These are phyloP conservation scores for Pantherophis vulpinus DNA, from an alignment of 2,797 vertebrate genomes.

Conservation along the genomic window DNA sequence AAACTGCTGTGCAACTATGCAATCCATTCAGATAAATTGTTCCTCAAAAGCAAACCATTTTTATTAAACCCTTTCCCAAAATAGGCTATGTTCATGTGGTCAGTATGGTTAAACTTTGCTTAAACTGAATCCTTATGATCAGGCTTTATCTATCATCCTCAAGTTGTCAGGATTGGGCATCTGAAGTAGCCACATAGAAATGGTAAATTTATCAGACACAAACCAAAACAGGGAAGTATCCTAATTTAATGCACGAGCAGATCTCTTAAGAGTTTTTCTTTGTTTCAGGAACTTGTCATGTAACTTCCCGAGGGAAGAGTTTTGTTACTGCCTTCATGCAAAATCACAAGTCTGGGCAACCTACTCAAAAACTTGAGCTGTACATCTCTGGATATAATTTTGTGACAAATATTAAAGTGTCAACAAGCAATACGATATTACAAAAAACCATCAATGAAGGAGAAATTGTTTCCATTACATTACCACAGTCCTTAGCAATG, in stretches of 20 bases:
- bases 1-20: background rate
- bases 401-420: constrained; percentile 32
- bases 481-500: constrained; percentile 62
- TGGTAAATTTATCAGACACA: no score
- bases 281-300: background rate
- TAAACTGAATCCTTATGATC: no score
- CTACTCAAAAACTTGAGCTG: background rate
- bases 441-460: constrained; percentile 10
- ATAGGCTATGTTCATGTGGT: no score
- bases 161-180: no score
- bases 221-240: no score
- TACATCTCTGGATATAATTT: background rate
- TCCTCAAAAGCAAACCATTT: no score
- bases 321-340: background rate
- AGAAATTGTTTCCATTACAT: constrained; percentile 39
- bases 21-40: background rate
- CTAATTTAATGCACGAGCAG: no score
- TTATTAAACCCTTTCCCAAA: no score
- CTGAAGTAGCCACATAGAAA: no score
- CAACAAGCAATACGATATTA: constrained; percentile 33
- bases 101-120: no score
- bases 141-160: no score
- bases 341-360: fast-evolving
- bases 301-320: background rate
- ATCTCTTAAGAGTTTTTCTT: background rate